Evolutionary conservation across 2,888 invertebrate genomes (phyloP), one percentile per base, ranked within the genome.

Genomic region (Galeruca laticollis): DNA sequence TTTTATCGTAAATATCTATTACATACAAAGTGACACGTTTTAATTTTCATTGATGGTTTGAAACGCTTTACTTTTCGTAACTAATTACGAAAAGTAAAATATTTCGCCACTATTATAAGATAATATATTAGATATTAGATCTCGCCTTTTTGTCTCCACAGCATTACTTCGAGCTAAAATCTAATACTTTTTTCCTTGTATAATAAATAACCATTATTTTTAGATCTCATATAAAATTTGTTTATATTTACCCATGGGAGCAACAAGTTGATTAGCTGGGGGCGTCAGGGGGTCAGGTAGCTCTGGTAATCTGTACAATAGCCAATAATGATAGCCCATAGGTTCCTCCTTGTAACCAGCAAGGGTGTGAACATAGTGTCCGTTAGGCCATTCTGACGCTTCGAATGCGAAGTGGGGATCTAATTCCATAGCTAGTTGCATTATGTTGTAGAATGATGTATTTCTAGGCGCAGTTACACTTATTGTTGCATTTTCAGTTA

Each of bases 331-430:
- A 84, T 95, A 96, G 59, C 94, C 92, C 89, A 93, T 91, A 0
- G 93, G 93, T 80, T 93, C 93, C 82, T 94, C 94, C 82, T 91
- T 91, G 82, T 91, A 91, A 0, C 93, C 93, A 0, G 92, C 93
- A 75, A 96, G 87, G 0, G 95, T 95, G 85, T 96, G 95, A 26
- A 96, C 94, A 84, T 96, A 96, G 84, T 96, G 95, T 0, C 96
- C 96, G 82, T 95, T 96, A 1, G 96, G 95, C 96, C 96, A 96
- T 82, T 94, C 94, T 77, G 94, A 92, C 0, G 95, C 94, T 75
- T 87, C 86, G 80, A 85, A 87, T 65, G 85, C 82, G 76, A 88
- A 89, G 76, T 87, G 87, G 1, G 92, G 88, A 82, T 95, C 94
- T 79, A 92, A 88, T 74, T 94, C 93, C 69, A 95, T 93, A 0